Evolutionary conservation across 2,888 invertebrate genomes (phyloP).

Genomic region (Panopea generosa): DNA sequence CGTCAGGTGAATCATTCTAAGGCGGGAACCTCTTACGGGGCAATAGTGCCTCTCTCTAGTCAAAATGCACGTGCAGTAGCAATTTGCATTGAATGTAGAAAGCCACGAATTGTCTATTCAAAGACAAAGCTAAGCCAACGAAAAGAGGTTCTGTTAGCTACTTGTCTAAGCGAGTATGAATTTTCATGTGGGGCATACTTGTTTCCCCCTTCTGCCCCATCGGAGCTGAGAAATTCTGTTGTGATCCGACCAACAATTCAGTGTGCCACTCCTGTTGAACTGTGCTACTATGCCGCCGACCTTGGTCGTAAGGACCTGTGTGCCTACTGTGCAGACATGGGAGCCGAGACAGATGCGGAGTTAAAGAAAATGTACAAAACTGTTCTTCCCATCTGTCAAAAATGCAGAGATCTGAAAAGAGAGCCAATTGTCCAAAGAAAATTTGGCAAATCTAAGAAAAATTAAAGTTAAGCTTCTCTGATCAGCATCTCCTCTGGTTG

Average conservation of each 20-base stretch:
- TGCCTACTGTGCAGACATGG: slow-evolving; percentile 7
- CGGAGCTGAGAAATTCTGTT: slow-evolving; percentile 3
- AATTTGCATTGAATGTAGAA: too few species aligned
- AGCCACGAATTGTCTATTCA: too few species aligned
- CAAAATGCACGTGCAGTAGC: too few species aligned
- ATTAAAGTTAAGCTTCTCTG: too few species aligned
- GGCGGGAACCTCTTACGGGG: too few species aligned
- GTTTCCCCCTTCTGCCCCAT: slow-evolving; percentile 2
- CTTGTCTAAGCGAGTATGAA: slow-evolving; percentile 16
- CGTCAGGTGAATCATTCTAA: too few species aligned
- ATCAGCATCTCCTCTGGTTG: too few species aligned
- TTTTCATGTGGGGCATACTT: slow-evolving; percentile 14
- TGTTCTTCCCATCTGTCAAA: slow-evolving; percentile 9
- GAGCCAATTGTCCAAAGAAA: neutral
- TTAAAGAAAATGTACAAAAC: slow-evolving; percentile 12
- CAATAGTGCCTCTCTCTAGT: too few species aligned
- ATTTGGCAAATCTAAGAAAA: too few species aligned
- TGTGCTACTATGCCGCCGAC: slow-evolving; percentile 13
- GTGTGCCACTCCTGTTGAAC: slow-evolving; percentile 9
- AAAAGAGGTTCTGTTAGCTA: slow-evolving; percentile 4
- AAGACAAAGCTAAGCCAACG: slow-evolving; percentile 22
- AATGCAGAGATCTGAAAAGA: neutral
- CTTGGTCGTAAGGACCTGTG: slow-evolving; percentile 19
- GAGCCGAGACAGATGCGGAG: too few species aligned
- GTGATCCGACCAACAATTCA: neutral